These are phyloP conservation scores for Artibeus lituratus DNA, from an alignment of 2,797 vertebrate species.

Conservation along the genomic window DNA sequence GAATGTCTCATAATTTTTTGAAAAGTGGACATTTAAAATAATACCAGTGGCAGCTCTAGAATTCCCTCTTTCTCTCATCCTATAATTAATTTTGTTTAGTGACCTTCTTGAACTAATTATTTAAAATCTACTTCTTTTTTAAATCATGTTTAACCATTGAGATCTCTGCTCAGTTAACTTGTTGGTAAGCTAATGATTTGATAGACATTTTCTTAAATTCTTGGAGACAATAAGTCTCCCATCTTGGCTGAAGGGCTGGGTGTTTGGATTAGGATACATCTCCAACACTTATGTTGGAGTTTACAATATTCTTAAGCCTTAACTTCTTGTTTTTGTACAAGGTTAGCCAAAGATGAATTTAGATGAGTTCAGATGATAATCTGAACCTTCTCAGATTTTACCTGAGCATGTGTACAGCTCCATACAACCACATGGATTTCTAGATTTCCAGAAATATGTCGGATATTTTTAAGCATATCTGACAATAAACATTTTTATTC, in stretches of 20 bases:
- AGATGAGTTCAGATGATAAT: too few relatives aligned
- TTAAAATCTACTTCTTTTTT: background rate
- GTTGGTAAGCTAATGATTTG: background rate
- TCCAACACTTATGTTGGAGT: background rate
- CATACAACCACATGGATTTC: background rate
- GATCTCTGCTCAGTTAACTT: background rate
- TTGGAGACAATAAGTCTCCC: background rate
- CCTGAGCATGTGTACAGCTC: background rate
- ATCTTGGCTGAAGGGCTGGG: background rate
- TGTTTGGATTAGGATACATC: background rate
- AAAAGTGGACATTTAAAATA: background rate
- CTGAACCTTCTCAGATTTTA: background rate
- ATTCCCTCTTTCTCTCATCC: background rate
- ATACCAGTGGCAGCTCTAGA: background rate
- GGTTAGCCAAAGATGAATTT: background rate
- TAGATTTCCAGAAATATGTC: background rate
- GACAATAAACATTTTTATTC: background rate
- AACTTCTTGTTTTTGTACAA: background rate
- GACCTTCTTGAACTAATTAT: background rate
- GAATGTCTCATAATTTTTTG: background rate
- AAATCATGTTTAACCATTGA: background rate
- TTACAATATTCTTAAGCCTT: background rate
- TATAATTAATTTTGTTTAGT: background rate
- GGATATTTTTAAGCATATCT: slow-evolving; percentile 24
- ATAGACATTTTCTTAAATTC: background rate